Evolutionary conservation across 2,113 vertebrate genomes (phyloP).

Genomic region (Raphicerus campestris): DNA sequence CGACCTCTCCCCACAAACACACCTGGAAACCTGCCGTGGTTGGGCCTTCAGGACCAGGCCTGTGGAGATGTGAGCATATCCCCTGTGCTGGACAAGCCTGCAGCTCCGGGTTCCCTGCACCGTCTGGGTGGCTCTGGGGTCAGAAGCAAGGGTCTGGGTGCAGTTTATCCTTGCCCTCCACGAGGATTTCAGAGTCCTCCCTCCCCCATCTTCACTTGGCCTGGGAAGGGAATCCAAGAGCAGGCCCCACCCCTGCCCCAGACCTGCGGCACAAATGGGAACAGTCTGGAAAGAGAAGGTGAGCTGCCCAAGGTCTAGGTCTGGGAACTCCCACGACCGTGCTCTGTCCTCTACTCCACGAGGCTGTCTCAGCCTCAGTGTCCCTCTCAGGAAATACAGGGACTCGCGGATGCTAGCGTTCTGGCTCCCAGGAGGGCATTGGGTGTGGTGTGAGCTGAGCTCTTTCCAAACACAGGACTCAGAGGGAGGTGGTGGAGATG

Average conservation of each 20-base stretch:
- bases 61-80: not conserved
- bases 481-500: not conserved
- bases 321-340: not conserved
- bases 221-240: not conserved
- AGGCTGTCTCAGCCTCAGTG: not conserved
- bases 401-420: not conserved
- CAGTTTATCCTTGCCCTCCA: not conserved
- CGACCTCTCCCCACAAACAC: not conserved
- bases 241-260: not conserved
- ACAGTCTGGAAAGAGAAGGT: not conserved
- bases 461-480: slow-evolving; percentile 4
- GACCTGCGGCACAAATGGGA: not conserved
- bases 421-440: fast-evolving
- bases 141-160: not conserved
- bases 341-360: not conserved
- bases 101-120: not conserved
- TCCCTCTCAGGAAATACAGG: not conserved
- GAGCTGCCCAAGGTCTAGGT: not conserved
- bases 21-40: not conserved
- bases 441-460: not conserved
- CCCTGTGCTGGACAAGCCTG: not conserved
- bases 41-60: not conserved
- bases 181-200: not conserved
- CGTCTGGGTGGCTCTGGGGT: not conserved
- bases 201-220: not conserved